Percentiles rank a stretch among this genome's conserved stretches.
These are phyloP conservation scores for Chalcosyrphus nemorum DNA, from an alignment of 2,888 invertebrate species.

Conservation along the genomic window DNA sequence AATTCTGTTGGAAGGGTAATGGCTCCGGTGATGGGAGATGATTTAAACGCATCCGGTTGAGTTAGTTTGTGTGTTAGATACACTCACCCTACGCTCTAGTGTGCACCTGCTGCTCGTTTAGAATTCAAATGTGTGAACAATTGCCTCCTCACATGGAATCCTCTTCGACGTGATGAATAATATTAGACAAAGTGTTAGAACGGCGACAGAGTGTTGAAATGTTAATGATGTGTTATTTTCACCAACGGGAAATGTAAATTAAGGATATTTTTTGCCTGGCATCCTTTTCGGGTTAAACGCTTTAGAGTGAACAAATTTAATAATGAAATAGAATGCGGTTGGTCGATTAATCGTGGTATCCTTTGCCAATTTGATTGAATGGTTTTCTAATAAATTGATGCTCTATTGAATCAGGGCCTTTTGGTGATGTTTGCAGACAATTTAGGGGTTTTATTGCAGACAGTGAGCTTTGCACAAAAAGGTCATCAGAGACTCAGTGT, in stretches of 20 bases:
- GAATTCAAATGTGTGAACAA: constrained; percentile 30
- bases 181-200: constrained; percentile 28
- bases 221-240: constrained; percentile 52
- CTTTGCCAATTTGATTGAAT: neutral
- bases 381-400: neutral
- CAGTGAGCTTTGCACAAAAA: too few relatives aligned
- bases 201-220: constrained; percentile 19
- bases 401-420: neutral
- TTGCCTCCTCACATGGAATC: neutral
- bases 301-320: constrained; percentile 11
- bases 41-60: constrained; percentile 71
- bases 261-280: neutral
- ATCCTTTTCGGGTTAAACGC: constrained; percentile 1
- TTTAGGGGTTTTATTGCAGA: neutral
- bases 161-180: neutral
- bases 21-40: constrained; percentile 66
- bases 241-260: constrained; percentile 24
- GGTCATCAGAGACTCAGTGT: too few relatives aligned
- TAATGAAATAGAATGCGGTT: constrained; percentile 26
- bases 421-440: neutral
- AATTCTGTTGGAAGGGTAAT: constrained; percentile 40
- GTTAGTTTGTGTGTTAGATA: constrained; percentile 53
- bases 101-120: constrained; percentile 38
- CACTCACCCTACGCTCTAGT: neutral
- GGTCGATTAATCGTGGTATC: neutral